Evolutionary conservation across 2,888 invertebrate genomes (phyloP).

Genomic region (Vesta saturnalis): DNA sequence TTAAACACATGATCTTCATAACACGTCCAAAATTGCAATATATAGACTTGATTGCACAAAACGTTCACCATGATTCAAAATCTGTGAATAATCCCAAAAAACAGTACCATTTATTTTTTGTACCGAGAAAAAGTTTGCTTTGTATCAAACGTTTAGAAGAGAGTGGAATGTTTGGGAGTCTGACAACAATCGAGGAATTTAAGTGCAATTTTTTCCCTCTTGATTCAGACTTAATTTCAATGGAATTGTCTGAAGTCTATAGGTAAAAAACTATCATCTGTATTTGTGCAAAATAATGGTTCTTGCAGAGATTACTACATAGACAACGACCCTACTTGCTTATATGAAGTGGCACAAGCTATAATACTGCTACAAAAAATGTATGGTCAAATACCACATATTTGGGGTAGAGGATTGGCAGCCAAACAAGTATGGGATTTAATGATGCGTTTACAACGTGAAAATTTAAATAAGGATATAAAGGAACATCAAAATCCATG

Average conservation of each 20-base stretch:
- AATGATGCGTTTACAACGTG: constrained; percentile 77
- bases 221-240: constrained; percentile 91
- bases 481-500: constrained; percentile 58
- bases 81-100: constrained; percentile 64
- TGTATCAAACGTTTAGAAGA: constrained; percentile 89
- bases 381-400: constrained; percentile 88
- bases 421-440: constrained; percentile 92
- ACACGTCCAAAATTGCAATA: constrained; percentile 81
- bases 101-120: constrained; percentile 89
- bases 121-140: constrained; percentile 85
- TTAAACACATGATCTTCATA: constrained; percentile 89
- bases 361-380: constrained; percentile 85
- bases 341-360: constrained; percentile 89
- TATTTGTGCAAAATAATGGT: no score
- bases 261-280: constrained; percentile 64
- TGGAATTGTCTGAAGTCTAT: constrained; percentile 86
- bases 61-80: constrained; percentile 66
- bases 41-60: constrained; percentile 87
- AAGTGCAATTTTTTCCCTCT: constrained; percentile 90
- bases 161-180: constrained; percentile 80
- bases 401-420: constrained; percentile 89
- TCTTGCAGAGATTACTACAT: constrained; percentile 79
- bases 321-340: constrained; percentile 88
- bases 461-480: constrained; percentile 66
- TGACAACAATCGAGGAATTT: constrained; percentile 84